Conservation (phyloP, 1,140 invertebrate genomes). For the Nylanderia fulva region DNA sequence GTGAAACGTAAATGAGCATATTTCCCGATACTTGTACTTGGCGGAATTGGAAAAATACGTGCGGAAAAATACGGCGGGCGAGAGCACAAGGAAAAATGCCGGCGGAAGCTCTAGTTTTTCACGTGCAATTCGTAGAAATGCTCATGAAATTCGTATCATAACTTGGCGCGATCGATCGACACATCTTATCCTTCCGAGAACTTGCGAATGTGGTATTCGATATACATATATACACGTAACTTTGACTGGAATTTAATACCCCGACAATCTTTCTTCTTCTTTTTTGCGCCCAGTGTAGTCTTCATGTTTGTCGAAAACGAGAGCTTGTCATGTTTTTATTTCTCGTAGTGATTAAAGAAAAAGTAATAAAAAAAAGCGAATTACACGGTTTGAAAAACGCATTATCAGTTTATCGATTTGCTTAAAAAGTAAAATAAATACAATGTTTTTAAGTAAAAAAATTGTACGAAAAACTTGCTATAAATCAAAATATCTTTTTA, state of each 20-base stretch:
- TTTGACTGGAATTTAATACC: constrained; percentile 40
- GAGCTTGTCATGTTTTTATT: constrained; percentile 1
- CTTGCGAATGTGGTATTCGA: neutral
- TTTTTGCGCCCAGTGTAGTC: constrained; percentile 4
- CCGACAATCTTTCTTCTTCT: neutral
- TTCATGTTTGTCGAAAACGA: constrained; percentile 11
- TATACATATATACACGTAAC: constrained; percentile 24
- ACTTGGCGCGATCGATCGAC: constrained; percentile 33
- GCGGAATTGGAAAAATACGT: constrained; percentile 45
- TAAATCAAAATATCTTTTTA: neutral
- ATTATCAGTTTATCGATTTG: constrained; percentile 35
- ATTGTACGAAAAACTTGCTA: neutral
- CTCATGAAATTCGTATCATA: constrained; percentile 40
- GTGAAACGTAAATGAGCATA: constrained; percentile 55
- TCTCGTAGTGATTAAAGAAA: neutral
- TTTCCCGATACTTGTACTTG: neutral
- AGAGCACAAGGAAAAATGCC: constrained; percentile 4
- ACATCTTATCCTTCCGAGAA: neutral
- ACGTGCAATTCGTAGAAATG: constrained; percentile 20
- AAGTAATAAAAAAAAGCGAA: constrained; percentile 11
- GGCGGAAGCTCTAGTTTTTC: constrained; percentile 29
- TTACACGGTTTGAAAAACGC: constrained; percentile 18
- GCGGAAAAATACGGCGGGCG: constrained; percentile 25
- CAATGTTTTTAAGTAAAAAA: too few species aligned
- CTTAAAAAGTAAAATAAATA: neutral